A percentile compares a stretch with the other conserved stretches of the same genome.
These are phyloP conservation scores for Mizuhopecten yessoensis DNA, from an alignment of 1,140 invertebrate genomes.

Conservation along the genomic window DNA sequence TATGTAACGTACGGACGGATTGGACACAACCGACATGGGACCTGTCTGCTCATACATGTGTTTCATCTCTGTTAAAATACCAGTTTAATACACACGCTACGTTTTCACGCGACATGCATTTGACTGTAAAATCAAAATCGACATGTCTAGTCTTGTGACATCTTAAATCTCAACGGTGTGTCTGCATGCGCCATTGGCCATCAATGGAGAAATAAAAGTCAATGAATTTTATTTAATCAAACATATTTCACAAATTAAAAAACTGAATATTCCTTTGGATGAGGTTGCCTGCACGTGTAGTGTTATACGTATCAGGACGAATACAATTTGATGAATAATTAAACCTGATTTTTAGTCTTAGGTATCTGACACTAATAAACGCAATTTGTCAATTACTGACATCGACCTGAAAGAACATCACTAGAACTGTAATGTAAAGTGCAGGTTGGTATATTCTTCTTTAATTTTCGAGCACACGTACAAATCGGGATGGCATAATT, in stretches of 20 bases:
- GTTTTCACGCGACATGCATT: constrained; percentile 4
- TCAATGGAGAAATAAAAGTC: background rate
- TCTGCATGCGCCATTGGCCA: constrained; percentile 17
- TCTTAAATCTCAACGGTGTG: background rate
- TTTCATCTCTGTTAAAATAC: background rate
- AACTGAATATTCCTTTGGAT: background rate
- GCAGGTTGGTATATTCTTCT: background rate
- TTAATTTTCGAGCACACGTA: constrained; percentile 7
- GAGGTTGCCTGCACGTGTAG: background rate
- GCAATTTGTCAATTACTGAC: background rate
- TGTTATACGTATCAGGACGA: background rate
- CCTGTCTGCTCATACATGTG: background rate
- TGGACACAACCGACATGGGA: constrained; percentile 10
- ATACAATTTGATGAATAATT: background rate
- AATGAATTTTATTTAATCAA: constrained; percentile 13
- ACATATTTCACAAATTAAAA: constrained; percentile 10
- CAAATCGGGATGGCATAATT: constrained; percentile 6
- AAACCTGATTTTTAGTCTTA: background rate
- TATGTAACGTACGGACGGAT: background rate
- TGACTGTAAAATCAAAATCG: background rate
- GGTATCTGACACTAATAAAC: background rate
- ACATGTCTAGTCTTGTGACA: constrained; percentile 23
- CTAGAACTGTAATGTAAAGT: background rate
- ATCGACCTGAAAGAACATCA: background rate
- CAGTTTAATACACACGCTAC: background rate